These are phyloP conservation scores for Cynocephalus volans DNA, from an alignment of 2,113 vertebrate species.

Conservation along the genomic window DNA sequence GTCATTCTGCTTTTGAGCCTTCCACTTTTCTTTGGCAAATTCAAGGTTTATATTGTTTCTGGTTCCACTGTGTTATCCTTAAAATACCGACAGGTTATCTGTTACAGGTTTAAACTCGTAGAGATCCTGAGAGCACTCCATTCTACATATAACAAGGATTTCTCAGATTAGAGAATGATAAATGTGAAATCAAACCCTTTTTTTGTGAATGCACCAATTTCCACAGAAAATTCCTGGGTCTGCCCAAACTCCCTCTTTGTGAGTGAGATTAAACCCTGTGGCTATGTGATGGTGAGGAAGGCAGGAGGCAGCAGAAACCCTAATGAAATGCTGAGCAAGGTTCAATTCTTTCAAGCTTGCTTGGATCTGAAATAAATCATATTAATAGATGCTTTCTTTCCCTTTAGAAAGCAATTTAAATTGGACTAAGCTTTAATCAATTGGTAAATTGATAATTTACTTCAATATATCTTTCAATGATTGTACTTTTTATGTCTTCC, in stretches of 20 bases:
- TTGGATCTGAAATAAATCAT: constrained; percentile 60
- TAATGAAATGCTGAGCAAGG: constrained; percentile 61
- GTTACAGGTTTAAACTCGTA: neutral
- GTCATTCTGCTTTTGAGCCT: neutral
- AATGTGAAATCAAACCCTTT: neutral
- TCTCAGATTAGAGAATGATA: constrained; percentile 11
- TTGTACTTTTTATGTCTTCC: neutral
- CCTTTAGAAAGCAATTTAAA: constrained; percentile 66
- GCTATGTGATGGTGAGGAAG: fast-evolving
- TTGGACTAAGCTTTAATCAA: constrained; percentile 59
- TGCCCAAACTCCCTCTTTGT: neutral
- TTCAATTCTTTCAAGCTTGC: neutral
- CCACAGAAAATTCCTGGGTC: neutral
- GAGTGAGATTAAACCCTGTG: neutral
- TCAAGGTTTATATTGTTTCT: neutral
- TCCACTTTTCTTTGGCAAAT: neutral
- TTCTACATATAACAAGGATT: neutral
- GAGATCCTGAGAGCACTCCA: neutral
- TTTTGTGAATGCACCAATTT: neutral
- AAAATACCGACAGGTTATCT: neutral
- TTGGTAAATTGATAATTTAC: constrained; percentile 65
- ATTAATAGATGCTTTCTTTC: neutral
- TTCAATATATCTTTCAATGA: constrained; percentile 47
- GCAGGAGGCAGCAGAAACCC: neutral
- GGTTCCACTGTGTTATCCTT: neutral